Base-by-base conservation (phyloP, 2,888 invertebrate genomes). In the Sipunculus nudus region DNA sequence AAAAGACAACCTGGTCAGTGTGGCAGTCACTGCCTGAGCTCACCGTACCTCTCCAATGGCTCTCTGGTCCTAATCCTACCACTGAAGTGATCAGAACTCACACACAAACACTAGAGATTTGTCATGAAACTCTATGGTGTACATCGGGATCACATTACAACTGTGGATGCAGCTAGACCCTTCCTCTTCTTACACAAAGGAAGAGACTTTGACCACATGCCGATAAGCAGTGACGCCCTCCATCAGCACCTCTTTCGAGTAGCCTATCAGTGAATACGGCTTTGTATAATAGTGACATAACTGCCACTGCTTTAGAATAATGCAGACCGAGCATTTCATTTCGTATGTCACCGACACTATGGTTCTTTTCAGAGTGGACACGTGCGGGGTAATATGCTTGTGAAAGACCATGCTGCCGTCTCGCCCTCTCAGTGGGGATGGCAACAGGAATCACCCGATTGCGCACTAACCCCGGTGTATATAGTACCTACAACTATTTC, bases 161-260 rank as follows among this genome's bases (percentile, higher is more conserved):
- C 16, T 38, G 57, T 57, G 21, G 35, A 58, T 39, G 53, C 35
- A 26, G 52, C 57, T 46, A 19, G 52, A 39, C 32, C 10, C 16
- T 35, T 39, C 25, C 55, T 57, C 10, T 57, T 57, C 28, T 25
- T 56, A 35, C 57, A 38, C 28, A 56, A 57, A 56, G 50, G 53
- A 38, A 57, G n/a, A 56, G 54, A 55, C 25, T 57, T 57, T 38
- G 50, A 57, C 16, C 23, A 57, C 48, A 38, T 57, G 54, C 57
- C 57, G 23, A 55, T 39, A 53, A 31, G 48, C 53, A 53, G 57
- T 57, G 55, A 56, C 58, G 57, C 57, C 13, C 40, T 57, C 19
- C 39, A 57, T 23, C 55, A 58, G 39, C 55, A 57, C 28, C 39
- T 58, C n/a, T 39, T 57, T 8, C 38, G 57, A 57, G 57, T 56